Conservation (phyloP, 2,797 vertebrate genomes). For the Synaphobranchus kaupii region DNA sequence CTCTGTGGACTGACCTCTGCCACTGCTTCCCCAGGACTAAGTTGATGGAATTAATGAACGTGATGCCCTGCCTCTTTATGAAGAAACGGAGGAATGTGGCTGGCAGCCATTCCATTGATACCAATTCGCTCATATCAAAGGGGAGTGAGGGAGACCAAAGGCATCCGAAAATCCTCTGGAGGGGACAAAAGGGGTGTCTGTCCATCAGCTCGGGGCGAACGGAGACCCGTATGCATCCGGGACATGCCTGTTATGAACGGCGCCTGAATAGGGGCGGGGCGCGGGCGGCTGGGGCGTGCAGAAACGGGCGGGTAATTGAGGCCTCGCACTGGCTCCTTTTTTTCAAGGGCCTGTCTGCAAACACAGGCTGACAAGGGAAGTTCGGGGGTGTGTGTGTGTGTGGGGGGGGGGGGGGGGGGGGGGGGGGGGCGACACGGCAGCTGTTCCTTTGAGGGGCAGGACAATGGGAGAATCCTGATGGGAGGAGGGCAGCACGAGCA, state of each 20-base stretch:
- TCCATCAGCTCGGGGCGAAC: conserved; percentile 13
- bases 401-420: conserved; percentile 18
- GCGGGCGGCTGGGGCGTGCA: background rate
- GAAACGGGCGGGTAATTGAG: conserved; percentile 3
- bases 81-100: conserved; percentile 57
- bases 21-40: conserved; percentile 32
- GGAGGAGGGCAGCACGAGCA: conserved; percentile 35
- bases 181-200: conserved; percentile 53
- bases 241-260: conserved; percentile 48
- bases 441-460: conserved; percentile 55
- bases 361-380: conserved; percentile 36
- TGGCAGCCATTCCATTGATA: conserved; percentile 55
- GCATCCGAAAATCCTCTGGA: conserved; percentile 47
- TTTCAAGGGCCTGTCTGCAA: conserved; percentile 30
- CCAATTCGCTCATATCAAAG: conserved; percentile 51
- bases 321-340: conserved; percentile 8
- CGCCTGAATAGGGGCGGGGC: conserved; percentile 33
- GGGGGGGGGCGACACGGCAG: conserved; percentile 53
- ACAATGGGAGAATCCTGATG: conserved; percentile 53
- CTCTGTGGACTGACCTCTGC: background rate
- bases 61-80: background rate
- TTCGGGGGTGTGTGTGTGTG: conserved; percentile 24
- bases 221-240: conserved; percentile 46
- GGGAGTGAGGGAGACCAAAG: conserved; percentile 31
- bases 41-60: conserved; percentile 49